These are phyloP conservation scores for Sus cebifrons DNA, from an alignment of 2,797 vertebrate genomes.

Conservation along the genomic window DNA sequence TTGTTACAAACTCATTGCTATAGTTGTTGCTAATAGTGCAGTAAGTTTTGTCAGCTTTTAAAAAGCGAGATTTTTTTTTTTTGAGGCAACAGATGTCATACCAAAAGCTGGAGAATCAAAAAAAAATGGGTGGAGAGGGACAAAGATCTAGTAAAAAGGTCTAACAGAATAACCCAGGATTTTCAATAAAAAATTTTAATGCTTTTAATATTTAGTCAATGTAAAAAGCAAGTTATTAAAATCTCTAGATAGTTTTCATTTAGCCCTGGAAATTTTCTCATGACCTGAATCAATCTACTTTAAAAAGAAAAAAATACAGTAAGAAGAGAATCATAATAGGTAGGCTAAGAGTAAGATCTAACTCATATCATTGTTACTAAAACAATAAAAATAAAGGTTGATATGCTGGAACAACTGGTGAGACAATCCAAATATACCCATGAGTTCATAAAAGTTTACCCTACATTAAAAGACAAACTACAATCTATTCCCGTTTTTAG, in stretches of 20 bases:
- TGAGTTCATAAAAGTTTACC: constrained; percentile 65
- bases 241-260: constrained; percentile 69
- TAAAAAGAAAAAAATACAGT: constrained; percentile 42
- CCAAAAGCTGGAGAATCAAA: constrained; percentile 72
- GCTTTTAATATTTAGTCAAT: constrained; percentile 65
- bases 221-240: constrained; percentile 82
- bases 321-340: constrained; percentile 8
- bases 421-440: constrained; percentile 48
- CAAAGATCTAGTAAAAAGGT: constrained; percentile 72
- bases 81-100: constrained; percentile 59
- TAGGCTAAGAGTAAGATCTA: constrained; percentile 39
- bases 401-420: constrained; percentile 35
- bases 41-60: constrained; percentile 60
- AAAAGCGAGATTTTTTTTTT: constrained; percentile 47
- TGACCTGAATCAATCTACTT: constrained; percentile 64
- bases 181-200: constrained; percentile 71
- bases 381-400: constrained; percentile 62
- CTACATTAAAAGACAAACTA: constrained; percentile 69
- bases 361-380: not conserved
- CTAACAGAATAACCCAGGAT: constrained; percentile 60
- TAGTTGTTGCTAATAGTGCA: constrained; percentile 55
- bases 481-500: constrained; percentile 67
- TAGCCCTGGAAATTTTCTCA: constrained; percentile 74
- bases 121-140: constrained; percentile 31
- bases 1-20: constrained; percentile 69